Evolutionary conservation across 92 coral and sea anemone genomes (phyloP).

Genomic region (Actinernus sp.): DNA sequence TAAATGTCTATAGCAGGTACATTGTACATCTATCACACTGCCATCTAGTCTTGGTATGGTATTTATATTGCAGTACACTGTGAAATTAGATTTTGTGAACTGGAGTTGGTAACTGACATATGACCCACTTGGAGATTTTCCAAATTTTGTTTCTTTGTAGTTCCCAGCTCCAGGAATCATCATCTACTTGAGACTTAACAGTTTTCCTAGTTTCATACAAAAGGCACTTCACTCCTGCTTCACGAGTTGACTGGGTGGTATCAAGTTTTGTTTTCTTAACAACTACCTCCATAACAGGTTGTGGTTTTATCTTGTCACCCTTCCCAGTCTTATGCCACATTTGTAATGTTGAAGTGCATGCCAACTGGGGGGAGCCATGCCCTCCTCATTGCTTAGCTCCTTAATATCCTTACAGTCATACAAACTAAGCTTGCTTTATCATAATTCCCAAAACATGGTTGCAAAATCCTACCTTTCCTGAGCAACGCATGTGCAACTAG

Average conservation of each 20-base stretch:
- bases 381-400: conserved; percentile 54
- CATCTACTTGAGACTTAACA: conserved; percentile 35
- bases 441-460: no score
- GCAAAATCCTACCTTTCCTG: no score
- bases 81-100: conserved; percentile 67
- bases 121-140: conserved; percentile 61
- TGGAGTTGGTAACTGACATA: conserved; percentile 63
- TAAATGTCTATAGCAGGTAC: neutral
- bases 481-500: no score
- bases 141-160: conserved; percentile 41
- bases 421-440: conserved; percentile 63
- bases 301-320: conserved; percentile 56
- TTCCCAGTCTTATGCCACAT: conserved; percentile 68
- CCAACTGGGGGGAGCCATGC: conserved; percentile 48
- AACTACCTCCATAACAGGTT: conserved; percentile 69
- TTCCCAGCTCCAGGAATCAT: conserved; percentile 10
- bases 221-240: conserved; percentile 35
- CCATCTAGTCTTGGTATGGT: conserved; percentile 38
- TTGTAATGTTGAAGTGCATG: conserved; percentile 75
- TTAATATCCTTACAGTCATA: conserved; percentile 49
- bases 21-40: neutral
- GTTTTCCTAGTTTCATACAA: conserved; percentile 63
- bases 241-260: conserved; percentile 4
- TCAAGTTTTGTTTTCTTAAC: conserved; percentile 51
- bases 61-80: conserved; percentile 46